A percentile compares a stretch with the other conserved stretches of the same genome.
phyloP scores from a whole-genome alignment of 1,140 invertebrate genomes.

The Bombus picipes region DNA sequence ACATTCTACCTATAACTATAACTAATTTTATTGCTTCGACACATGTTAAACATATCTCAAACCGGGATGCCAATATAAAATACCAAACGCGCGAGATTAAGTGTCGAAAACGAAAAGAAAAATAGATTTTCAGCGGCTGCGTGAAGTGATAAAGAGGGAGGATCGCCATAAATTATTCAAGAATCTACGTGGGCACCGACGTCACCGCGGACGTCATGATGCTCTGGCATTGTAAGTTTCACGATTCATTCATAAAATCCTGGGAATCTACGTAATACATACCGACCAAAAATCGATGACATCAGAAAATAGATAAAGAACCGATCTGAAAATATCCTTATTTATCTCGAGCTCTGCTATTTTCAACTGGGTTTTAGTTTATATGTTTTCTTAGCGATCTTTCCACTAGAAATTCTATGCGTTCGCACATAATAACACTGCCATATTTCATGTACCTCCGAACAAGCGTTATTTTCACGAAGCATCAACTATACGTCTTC shows the following conservation, averaged over 20 bases:
- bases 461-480: constrained; percentile 9
- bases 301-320: constrained; percentile 45
- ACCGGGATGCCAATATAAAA: neutral
- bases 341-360: constrained; percentile 14
- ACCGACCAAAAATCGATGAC: constrained; percentile 22
- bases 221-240: constrained; percentile 5
- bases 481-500: neutral
- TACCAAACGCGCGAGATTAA: neutral
- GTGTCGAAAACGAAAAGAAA: neutral
- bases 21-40: neutral
- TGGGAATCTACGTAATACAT: constrained; percentile 33
- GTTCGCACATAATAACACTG: constrained; percentile 20
- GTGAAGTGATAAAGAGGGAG: constrained; percentile 7
- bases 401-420: constrained; percentile 25
- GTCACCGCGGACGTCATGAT: constrained; percentile 35
- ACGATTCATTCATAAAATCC: constrained; percentile 46
- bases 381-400: constrained; percentile 38
- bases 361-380: constrained; percentile 12
- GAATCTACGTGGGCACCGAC: constrained; percentile 25
- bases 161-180: constrained; percentile 21
- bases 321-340: constrained; percentile 34
- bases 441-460: constrained; percentile 1
- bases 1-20: neutral
- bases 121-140: neutral
- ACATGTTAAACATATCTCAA: neutral